Percentiles rank a stretch among this genome's conserved stretches.
Conservation (phyloP, 2,113 vertebrate species). For the Arizona elegans region DNA sequence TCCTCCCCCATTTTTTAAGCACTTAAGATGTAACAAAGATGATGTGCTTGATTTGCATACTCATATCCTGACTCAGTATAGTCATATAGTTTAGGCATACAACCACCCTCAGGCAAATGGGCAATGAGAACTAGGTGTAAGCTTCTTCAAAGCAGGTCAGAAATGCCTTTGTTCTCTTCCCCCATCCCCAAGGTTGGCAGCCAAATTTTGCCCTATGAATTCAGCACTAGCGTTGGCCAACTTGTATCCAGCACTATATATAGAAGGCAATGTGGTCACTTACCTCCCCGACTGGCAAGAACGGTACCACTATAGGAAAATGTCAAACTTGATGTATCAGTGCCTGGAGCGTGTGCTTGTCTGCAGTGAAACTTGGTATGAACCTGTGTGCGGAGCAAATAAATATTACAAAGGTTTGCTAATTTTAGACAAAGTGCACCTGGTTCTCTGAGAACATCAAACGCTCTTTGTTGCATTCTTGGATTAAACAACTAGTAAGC, state of each 20-base stretch:
- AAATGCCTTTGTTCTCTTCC: neutral
- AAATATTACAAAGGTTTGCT: constrained; percentile 31
- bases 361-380: constrained; percentile 96
- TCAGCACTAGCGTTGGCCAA: constrained; percentile 3
- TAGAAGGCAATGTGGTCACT: constrained; percentile 42
- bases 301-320: constrained; percentile 90
- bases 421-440: neutral
- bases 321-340: constrained; percentile 84
- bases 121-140: neutral
- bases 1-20: neutral
- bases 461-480: neutral
- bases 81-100: neutral
- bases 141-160: neutral
- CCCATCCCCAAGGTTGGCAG: neutral
- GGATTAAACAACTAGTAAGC: neutral
- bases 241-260: constrained; percentile 14
- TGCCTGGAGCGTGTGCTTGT: constrained; percentile 85
- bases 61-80: neutral
- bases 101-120: neutral
- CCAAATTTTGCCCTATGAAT: neutral
- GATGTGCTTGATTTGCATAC: neutral
- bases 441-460: constrained; percentile 3
- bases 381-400: constrained; percentile 74
- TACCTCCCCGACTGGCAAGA: constrained; percentile 93
- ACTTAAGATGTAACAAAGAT: neutral